A percentile compares a stretch with the other conserved stretches of the same genome.
phyloP scores from a whole-genome alignment of 1,140 invertebrate genomes.

The Triops longicaudatus region DNA sequence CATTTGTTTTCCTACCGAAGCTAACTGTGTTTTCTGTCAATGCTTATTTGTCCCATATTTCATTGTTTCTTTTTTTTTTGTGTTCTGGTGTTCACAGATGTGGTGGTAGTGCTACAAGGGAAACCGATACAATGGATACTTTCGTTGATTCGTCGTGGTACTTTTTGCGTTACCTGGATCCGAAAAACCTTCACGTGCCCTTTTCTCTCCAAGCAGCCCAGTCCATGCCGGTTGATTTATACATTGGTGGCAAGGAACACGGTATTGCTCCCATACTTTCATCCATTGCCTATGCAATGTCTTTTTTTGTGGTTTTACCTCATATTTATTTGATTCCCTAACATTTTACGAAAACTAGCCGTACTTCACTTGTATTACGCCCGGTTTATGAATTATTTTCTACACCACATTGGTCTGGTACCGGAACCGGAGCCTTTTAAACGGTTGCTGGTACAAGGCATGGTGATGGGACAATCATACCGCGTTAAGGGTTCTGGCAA shows the following conservation, averaged over 20 bases:
- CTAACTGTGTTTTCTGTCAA: no score
- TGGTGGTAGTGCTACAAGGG: constrained; percentile 57
- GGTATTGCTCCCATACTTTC: constrained; percentile 44
- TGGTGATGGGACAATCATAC: constrained; percentile 86
- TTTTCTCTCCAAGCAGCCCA: constrained; percentile 54
- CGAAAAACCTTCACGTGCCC: constrained; percentile 60
- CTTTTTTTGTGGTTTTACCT: background rate
- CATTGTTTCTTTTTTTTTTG: no score
- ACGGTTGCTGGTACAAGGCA: constrained; percentile 82
- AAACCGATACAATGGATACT: constrained; percentile 98
- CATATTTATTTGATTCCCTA: constrained; percentile 10
- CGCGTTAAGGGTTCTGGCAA: constrained; percentile 62
- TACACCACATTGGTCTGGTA: constrained; percentile 65
- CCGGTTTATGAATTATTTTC: constrained; percentile 87
- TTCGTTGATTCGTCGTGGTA: constrained; percentile 99
- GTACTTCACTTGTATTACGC: constrained; percentile 94
- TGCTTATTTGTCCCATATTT: no score
- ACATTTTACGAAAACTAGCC: constrained; percentile 44
- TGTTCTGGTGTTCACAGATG: constrained; percentile 43
- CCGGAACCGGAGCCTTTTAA: constrained; percentile 79
- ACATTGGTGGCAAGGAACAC: constrained; percentile 96
- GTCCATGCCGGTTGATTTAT: constrained; percentile 84
- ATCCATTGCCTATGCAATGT: no score
- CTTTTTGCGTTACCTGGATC: constrained; percentile 83
- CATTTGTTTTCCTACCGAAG: no score